Base-by-base conservation (phyloP, 2,113 vertebrate species). In the Eolophus roseicapilla region DNA sequence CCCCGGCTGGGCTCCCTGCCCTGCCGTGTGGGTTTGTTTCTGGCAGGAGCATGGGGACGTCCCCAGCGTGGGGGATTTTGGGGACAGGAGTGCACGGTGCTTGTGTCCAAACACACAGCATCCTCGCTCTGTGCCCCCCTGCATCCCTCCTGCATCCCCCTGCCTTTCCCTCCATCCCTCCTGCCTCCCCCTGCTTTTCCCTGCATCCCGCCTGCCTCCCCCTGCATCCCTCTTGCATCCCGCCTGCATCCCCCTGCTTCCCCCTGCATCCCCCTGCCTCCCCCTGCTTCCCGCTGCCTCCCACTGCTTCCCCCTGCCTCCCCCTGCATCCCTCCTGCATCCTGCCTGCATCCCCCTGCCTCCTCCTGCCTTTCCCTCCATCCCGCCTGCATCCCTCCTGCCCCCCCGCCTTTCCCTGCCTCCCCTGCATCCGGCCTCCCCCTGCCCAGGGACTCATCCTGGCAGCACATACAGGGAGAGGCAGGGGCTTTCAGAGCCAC, bases 401-500 rank as follows among this genome's bases (percentile, higher is more conserved):
- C 55, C 3, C 13, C 31, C 12, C 57, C 20, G 37, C 37, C 37
- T 37, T 37, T 37, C 37, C 9, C 37, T 35, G 33, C 33, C 33
- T 35, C n/a, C 59, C 23, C 59, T 60, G 35, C 49, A 18, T 31
- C 47, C 49, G 12, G 2, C 25, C 37, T 57, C 62, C 37, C 25
- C 10, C 18, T 46, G 27, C 81, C 46, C 44, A 35, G 33, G 81
- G n/a, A 33, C 35, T 69, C 81, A 17, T 69, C 64, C 74, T 74
- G 69, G 28, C 73, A 46, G 8, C 28, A 5, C 0, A 0, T 11
- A 4, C 43, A 46, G 73, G 50, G 37, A 52, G 24, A 11, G 2
- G 8, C 0, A 0, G n/a, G 39, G 50, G 31, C 17, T 53, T 44
- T 33, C 0, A 5, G 33, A 77, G 18, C 17, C 63, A 35, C 47